A percentile compares a stretch with the other conserved stretches of the same genome.
phyloP scores from a whole-genome alignment of 1,140 invertebrate genomes.

The Rhysida immarginata region DNA sequence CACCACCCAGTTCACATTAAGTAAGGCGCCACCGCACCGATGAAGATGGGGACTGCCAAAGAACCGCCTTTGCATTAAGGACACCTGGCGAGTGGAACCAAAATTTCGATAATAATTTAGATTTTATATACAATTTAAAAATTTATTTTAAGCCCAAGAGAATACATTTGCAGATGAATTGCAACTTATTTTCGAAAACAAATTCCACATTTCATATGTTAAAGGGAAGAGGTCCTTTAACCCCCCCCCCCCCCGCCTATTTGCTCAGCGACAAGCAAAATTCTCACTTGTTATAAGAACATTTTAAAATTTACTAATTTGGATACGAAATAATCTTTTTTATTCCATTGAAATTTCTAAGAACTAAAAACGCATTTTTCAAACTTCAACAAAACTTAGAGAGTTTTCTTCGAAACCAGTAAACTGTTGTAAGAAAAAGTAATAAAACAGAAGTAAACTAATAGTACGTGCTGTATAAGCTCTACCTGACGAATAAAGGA shows the following conservation, averaged over 20 bases:
- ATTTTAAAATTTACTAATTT: too few relatives aligned
- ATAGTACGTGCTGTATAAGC: too few relatives aligned
- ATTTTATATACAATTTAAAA: neutral
- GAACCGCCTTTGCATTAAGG: neutral
- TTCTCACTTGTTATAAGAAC: too few relatives aligned
- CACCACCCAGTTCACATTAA: conserved; percentile 45
- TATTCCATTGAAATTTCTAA: too few relatives aligned
- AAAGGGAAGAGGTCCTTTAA: neutral
- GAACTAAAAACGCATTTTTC: too few relatives aligned
- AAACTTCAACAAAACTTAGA: too few relatives aligned
- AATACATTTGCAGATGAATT: neutral
- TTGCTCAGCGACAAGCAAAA: neutral
- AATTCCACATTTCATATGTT: neutral
- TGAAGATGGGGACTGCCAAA: conserved; percentile 48
- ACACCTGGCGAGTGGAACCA: neutral
- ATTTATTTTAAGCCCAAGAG: neutral
- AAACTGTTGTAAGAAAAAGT: neutral
- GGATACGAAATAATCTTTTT: too few relatives aligned
- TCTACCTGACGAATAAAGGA: neutral
- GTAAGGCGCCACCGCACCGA: conserved; percentile 79
- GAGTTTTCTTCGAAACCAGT: too few relatives aligned
- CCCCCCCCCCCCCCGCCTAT: neutral
- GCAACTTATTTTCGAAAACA: neutral
- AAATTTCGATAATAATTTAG: neutral
- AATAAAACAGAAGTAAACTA: too few relatives aligned